phyloP scores from a whole-genome alignment of 1,140 invertebrate genomes.

The Propsilocerus akamusi region DNA sequence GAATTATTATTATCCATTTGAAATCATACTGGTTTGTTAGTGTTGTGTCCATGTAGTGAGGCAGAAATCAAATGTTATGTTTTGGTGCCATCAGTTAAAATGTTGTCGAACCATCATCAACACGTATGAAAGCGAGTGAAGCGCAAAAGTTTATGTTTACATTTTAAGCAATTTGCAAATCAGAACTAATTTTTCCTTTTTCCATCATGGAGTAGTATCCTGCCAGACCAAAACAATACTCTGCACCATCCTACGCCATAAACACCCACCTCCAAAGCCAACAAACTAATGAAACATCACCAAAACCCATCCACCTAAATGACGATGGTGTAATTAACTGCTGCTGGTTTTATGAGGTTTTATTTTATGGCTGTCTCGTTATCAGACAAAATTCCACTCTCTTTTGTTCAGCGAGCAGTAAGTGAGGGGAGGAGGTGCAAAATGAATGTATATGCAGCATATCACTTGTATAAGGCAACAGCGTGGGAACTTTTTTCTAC shows the following conservation, averaged over 20 bases:
- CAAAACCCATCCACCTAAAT: not conserved
- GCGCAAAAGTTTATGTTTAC: not conserved
- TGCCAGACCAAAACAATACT: too few relatives aligned
- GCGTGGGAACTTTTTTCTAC: not conserved
- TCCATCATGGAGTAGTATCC: not conserved
- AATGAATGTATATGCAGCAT: not conserved
- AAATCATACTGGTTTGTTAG: not conserved
- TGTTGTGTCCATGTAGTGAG: too few relatives aligned
- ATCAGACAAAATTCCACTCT: not conserved
- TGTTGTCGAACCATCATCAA: not conserved
- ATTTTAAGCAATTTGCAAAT: not conserved
- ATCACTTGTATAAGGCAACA: too few relatives aligned
- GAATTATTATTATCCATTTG: not conserved
- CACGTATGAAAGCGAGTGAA: not conserved
- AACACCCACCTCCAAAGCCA: not conserved
- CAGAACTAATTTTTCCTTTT: not conserved
- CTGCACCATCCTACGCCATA: too few relatives aligned
- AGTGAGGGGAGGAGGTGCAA: not conserved
- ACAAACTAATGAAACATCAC: not conserved
- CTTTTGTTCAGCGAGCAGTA: not conserved
- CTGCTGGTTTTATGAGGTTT: not conserved
- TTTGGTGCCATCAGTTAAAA: not conserved
- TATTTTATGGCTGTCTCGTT: constrained; percentile 3
- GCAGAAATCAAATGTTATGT: constrained; percentile 1
- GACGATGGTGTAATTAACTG: not conserved